Conservation (phyloP, 2,113 vertebrate genomes). For the Chloropsis cyanopogon region DNA sequence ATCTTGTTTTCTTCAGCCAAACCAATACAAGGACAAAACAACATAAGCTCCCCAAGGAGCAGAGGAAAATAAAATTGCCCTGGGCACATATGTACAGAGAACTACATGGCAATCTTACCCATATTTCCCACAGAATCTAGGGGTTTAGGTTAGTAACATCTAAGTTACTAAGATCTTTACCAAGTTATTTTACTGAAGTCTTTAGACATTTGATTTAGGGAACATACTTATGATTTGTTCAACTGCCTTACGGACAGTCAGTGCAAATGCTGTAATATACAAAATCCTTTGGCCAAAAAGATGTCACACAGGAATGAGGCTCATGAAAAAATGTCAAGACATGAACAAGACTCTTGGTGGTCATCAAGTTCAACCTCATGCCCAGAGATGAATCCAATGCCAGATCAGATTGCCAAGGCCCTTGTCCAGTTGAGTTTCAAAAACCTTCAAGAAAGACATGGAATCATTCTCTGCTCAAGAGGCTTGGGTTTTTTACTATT, state of each 20-base stretch:
- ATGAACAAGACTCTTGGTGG: not conserved
- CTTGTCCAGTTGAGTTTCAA: not conserved
- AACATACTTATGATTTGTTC: not conserved
- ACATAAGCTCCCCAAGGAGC: not conserved
- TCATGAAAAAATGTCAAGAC: not conserved
- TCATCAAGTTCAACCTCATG: not conserved
- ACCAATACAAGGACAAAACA: not conserved
- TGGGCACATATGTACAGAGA: not conserved
- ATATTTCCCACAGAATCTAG: not conserved
- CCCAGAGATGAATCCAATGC: not conserved
- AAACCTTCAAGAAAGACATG: not conserved
- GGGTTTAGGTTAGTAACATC: not conserved
- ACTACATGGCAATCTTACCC: not conserved
- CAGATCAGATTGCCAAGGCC: not conserved
- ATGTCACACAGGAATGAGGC: not conserved
- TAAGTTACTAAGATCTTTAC: not conserved
- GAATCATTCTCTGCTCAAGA: not conserved
- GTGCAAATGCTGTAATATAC: not conserved
- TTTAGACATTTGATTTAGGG: not conserved
- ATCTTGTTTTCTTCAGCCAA: not conserved
- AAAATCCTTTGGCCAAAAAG: not conserved
- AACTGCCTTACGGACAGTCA: not conserved
- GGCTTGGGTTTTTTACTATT: not conserved
- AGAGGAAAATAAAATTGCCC: not conserved
- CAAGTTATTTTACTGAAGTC: not conserved